Evolutionary conservation across 2,113 vertebrate genomes (phyloP).

Genomic region (Protomyctophum bolini): DNA sequence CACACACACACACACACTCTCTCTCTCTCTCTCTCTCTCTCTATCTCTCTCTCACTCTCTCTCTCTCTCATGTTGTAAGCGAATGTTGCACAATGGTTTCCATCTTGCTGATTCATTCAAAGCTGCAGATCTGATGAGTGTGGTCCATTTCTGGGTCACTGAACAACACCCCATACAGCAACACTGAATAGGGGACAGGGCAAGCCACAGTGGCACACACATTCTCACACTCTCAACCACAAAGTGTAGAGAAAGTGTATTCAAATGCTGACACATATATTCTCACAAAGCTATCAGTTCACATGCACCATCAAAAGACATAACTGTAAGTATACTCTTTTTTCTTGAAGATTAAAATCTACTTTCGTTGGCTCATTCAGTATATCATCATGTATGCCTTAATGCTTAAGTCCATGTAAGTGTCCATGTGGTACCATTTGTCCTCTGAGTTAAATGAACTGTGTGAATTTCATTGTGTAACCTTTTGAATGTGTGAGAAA

Average conservation of each 20-base stretch:
- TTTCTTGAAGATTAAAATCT: not conserved
- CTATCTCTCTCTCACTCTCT: conserved; percentile 27
- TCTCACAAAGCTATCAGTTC: conserved; percentile 33
- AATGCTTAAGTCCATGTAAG: too few relatives aligned
- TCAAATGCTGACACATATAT: conserved; percentile 43
- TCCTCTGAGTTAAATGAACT: not conserved
- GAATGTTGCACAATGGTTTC: conserved; percentile 56
- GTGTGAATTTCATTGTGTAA: not conserved
- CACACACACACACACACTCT: not conserved
- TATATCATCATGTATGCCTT: too few relatives aligned
- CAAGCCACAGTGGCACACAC: conserved; percentile 44
- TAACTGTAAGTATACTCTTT: conserved; percentile 51
- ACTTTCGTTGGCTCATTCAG: not conserved
- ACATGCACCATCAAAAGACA: conserved; percentile 8
- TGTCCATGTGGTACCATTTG: too few relatives aligned
- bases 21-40: not conserved
- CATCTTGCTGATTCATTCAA: conserved; percentile 70
- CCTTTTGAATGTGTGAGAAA: not conserved
- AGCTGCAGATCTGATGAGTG: conserved; percentile 77
- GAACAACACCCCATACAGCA: conserved; percentile 53
- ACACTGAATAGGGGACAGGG: conserved; percentile 59
- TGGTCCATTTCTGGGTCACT: conserved; percentile 77
- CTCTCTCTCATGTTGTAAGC: conserved; percentile 3
- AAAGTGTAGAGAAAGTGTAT: conserved; percentile 10
- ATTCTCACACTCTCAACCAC: conserved; percentile 16